Percentiles rank a stretch among this genome's conserved stretches.
These are phyloP conservation scores for Ceratosolen solmsi DNA, from an alignment of 1,140 invertebrate genomes.

Conservation along the genomic window DNA sequence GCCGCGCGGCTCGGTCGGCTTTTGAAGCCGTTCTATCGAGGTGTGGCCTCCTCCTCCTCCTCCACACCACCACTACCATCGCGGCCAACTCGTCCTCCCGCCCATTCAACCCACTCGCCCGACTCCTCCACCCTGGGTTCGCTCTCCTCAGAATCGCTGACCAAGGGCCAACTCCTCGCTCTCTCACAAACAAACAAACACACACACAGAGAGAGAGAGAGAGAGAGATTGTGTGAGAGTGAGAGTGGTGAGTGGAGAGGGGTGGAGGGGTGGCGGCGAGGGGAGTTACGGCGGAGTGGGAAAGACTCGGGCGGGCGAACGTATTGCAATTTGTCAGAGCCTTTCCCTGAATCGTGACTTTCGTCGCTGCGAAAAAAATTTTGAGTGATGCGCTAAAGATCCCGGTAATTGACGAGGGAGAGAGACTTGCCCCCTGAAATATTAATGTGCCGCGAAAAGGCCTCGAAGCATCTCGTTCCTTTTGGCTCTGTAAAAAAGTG, in stretches of 20 bases:
- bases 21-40: neutral
- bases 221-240: too few species aligned
- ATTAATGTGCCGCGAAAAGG: constrained; percentile 1
- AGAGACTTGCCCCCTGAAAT: neutral
- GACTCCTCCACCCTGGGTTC: neutral
- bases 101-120: neutral
- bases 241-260: too few species aligned
- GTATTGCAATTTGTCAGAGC: neutral
- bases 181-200: too few species aligned
- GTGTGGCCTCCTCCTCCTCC: too few species aligned
- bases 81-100: neutral
- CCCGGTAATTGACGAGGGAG: constrained; percentile 1
- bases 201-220: too few species aligned
- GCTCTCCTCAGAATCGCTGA: neutral
- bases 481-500: neutral
- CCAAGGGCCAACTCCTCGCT: too few species aligned
- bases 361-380: neutral
- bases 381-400: constrained; percentile 11
- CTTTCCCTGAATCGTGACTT: neutral
- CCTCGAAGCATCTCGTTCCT: neutral
- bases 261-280: too few species aligned
- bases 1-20: neutral
- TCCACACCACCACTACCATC: too few species aligned
- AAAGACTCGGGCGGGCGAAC: neutral
- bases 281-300: too few species aligned